Conservation (phyloP, 2,113 vertebrate genomes). For the Ptyas mucosa region DNA sequence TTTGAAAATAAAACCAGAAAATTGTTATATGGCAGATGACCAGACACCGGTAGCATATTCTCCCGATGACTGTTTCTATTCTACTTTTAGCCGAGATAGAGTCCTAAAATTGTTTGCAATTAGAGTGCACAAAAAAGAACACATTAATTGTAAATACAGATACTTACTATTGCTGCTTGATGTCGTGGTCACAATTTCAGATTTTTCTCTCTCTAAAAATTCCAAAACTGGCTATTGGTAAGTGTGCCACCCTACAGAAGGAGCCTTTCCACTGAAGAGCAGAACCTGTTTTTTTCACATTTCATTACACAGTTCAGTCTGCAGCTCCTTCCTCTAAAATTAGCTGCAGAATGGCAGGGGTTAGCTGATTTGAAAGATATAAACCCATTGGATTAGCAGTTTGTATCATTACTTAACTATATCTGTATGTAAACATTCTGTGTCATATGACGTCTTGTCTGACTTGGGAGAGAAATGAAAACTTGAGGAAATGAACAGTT, state of each 20-base stretch:
- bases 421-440: not conserved
- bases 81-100: not conserved
- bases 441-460: not conserved
- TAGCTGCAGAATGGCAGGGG: not conserved
- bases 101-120: not conserved
- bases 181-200: too few species aligned
- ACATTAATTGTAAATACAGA: not conserved
- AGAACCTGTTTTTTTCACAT: not conserved
- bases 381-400: not conserved
- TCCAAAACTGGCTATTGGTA: not conserved
- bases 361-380: not conserved
- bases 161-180: not conserved
- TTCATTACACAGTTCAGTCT: not conserved
- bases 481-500: not conserved
- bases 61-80: not conserved
- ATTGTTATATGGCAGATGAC: not conserved
- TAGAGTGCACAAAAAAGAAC: not conserved
- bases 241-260: not conserved
- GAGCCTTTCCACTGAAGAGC: not conserved
- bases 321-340: not conserved
- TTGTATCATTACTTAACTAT: not conserved
- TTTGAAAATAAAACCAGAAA: constrained; percentile 48
- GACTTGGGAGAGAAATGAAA: not conserved
- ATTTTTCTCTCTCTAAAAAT: not conserved
- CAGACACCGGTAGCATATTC: not conserved